Evolutionary conservation across 1,140 invertebrate genomes (phyloP).

Genomic region (Araneus ventricosus): DNA sequence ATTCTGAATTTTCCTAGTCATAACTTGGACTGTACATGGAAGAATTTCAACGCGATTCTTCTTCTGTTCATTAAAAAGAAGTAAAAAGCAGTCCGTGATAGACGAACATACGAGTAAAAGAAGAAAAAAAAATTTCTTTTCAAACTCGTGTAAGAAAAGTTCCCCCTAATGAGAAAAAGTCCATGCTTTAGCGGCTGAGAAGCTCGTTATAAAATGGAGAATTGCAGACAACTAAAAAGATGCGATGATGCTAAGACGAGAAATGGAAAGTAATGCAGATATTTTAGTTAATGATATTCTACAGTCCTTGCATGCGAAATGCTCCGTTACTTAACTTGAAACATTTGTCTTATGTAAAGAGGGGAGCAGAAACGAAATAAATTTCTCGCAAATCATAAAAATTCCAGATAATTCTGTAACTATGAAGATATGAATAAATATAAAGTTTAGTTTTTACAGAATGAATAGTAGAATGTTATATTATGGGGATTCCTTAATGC

Average conservation of each 20-base stretch:
- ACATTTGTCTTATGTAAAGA: neutral
- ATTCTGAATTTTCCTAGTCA: neutral
- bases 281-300: constrained; percentile 18
- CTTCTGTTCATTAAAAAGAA: constrained; percentile 42
- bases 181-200: neutral
- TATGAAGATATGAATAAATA: no score
- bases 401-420: no score
- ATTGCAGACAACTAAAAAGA: neutral
- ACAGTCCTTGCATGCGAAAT: neutral
- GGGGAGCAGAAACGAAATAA: no score
- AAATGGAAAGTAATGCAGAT: neutral
- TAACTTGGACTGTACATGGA: neutral
- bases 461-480: no score
- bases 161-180: constrained; percentile 69
- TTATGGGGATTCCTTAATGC: no score
- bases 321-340: neutral
- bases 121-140: neutral
- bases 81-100: neutral
- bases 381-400: no score
- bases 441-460: no score
- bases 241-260: neutral
- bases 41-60: neutral
- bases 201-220: constrained; percentile 66
- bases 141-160: constrained; percentile 18
- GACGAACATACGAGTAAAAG: neutral